Evolutionary conservation across 2,113 vertebrate genomes (phyloP).

Genomic region (Sylvilagus bachmani): DNA sequence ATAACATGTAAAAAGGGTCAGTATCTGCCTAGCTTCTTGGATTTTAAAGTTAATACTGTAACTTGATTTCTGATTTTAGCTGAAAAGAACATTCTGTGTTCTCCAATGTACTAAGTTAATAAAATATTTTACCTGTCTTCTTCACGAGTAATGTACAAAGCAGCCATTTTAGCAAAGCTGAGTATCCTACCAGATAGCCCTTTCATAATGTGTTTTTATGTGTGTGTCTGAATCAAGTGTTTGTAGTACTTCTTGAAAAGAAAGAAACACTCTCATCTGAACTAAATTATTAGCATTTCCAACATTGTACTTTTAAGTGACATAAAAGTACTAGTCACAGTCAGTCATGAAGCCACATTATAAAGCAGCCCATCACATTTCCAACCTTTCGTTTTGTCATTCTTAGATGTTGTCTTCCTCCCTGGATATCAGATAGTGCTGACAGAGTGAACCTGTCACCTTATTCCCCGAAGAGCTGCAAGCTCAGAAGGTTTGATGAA

Average conservation of each 20-base stretch:
- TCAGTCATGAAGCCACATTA: background rate
- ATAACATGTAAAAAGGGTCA: background rate
- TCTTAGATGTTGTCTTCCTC: conserved; percentile 43
- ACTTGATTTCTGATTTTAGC: too few relatives aligned
- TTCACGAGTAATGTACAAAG: background rate
- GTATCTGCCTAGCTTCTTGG: background rate
- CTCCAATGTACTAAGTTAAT: background rate
- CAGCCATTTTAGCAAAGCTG: background rate
- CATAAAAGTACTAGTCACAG: conserved; percentile 46
- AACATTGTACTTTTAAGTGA: conserved; percentile 44
- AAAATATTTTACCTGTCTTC: background rate
- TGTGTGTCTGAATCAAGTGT: background rate
- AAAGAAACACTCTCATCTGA: background rate
- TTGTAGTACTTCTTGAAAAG: background rate
- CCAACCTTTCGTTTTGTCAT: conserved; percentile 19
- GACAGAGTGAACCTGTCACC: conserved; percentile 11
- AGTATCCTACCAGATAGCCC: background rate
- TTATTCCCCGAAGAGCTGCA: background rate
- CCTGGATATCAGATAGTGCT: background rate
- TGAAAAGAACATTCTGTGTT: background rate
- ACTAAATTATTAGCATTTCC: conserved; percentile 56
- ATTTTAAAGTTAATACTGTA: too few relatives aligned
- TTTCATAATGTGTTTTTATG: background rate
- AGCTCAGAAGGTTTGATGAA: background rate
- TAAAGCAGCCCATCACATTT: conserved; percentile 52